Base-by-base conservation (phyloP, 2,888 invertebrate genomes). In the Pandemis corylana region DNA sequence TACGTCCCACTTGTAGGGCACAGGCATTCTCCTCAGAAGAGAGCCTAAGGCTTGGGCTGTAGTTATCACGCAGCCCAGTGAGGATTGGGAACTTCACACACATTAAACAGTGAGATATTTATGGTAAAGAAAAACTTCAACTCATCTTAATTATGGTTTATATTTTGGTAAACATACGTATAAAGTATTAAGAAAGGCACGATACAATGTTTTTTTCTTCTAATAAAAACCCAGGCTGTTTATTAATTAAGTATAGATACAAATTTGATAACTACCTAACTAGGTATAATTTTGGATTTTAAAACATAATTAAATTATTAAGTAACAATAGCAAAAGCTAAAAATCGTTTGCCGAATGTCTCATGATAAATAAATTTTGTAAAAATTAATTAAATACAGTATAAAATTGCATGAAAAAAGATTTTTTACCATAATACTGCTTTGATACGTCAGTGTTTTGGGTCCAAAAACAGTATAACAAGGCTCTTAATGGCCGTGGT, bases 131-230 rank as follows among this genome's bases (percentile, higher is more conserved):
- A 53, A 67, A 61, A 67, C 28, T 56, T 53, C 12, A 6, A 63
- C 36, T 64, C 20, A 49, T 41, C 56, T 61, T 46, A 56, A 36
- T 73, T 56, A 15, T 41, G 46, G 12, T 64, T 68, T 73, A 73
- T 73, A 73, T 64, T 65, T 64, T 64, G 72, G 68, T 73, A 73
- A 64, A 73, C 64, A 73, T 73, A 73, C 68, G 63, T 63, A 72
- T 28, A 68, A 73, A 59, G 15, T 56, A 20, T 64, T 68, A 64
- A 59, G 15, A 72, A 72, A 73, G 72, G 72, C 72, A 73, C 72
- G 20, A 73, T 68, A 73, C 53, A 72, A 44, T 36, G 28, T 67
- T 20, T 62, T 68, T 63, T 42, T 67, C 62, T 49, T 51, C 42
- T 56, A 68, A 62, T 61, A 63, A 49, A 67, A 62, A 62, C 66